Evolutionary conservation across 2,113 vertebrate species (phyloP).

Genomic region (Nanorana parkeri): DNA sequence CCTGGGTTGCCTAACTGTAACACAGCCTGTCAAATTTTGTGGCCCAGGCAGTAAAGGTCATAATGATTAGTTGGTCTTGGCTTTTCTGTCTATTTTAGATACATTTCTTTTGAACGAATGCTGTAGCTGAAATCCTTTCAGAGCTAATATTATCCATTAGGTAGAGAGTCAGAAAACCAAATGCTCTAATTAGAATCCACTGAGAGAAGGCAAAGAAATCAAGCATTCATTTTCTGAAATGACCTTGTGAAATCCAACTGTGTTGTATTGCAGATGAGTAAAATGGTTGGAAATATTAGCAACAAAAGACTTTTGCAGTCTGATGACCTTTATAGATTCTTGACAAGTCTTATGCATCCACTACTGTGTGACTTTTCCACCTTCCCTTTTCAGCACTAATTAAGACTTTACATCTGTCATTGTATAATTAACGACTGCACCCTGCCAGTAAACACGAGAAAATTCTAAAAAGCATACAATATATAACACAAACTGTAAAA

Average conservation of each 20-base stretch:
- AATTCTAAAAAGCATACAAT: neutral
- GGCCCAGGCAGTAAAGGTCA: conserved; percentile 37
- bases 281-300: conserved; percentile 10
- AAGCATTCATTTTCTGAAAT: conserved; percentile 34
- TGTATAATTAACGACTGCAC: neutral
- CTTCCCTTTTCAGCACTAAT: neutral
- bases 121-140: neutral
- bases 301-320: neutral
- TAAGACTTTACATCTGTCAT: conserved; percentile 9
- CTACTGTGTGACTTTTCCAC: neutral
- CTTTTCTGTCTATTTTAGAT: conserved; percentile 18
- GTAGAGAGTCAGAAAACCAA: conserved; percentile 32
- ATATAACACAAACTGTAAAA: too few species aligned
- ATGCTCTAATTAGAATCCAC: conserved; percentile 19
- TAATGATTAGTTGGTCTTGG: conserved; percentile 24
- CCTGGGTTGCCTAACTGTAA: conserved; percentile 1
- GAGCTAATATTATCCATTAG: conserved; percentile 25
- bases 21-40: conserved; percentile 10
- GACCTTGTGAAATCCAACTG: conserved; percentile 30
- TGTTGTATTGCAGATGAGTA: conserved; percentile 29
- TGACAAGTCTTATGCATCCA: neutral
- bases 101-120: conserved; percentile 12
- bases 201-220: conserved; percentile 15
- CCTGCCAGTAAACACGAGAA: neutral
- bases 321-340: neutral